Percentiles rank a stretch among this genome's conserved stretches.
Conservation (phyloP, 2,797 vertebrate genomes). For the Antennarius maculatus region DNA sequence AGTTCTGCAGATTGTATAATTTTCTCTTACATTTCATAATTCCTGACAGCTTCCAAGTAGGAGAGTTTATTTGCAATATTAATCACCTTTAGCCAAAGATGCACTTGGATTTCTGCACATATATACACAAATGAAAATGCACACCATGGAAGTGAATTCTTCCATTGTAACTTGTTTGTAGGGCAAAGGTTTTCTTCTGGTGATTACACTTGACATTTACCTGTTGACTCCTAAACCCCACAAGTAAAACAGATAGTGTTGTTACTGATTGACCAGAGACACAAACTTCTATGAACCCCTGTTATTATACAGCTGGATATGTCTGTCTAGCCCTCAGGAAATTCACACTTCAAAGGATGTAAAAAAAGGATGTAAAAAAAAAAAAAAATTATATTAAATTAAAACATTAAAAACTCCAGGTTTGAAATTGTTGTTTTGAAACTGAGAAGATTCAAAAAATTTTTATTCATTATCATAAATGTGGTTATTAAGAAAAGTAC, state of each 20-base stretch:
- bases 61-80: too few species aligned
- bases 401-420: background rate
- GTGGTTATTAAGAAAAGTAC: constrained; percentile 25
- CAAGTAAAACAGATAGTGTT: constrained; percentile 55
- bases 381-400: constrained; percentile 4
- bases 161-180: constrained; percentile 40
- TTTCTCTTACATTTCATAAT: background rate
- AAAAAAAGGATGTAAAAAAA: background rate
- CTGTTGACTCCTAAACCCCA: constrained; percentile 60
- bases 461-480: constrained; percentile 31
- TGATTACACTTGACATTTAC: constrained; percentile 66
- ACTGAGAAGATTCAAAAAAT: constrained; percentile 28
- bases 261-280: constrained; percentile 72
- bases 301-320: constrained; percentile 39
- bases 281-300: constrained; percentile 45
- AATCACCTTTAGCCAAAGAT: background rate
- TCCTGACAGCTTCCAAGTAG: background rate
- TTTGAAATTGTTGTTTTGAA: constrained; percentile 28
- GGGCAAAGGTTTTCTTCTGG: constrained; percentile 61
- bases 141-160: constrained; percentile 5
- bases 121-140: background rate
- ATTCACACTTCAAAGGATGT: constrained; percentile 19
- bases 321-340: constrained; percentile 38
- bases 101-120: background rate
- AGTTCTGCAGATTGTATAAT: background rate